Evolutionary conservation across 2,113 vertebrate species (phyloP).

Genomic region (Isichthys henryi): DNA sequence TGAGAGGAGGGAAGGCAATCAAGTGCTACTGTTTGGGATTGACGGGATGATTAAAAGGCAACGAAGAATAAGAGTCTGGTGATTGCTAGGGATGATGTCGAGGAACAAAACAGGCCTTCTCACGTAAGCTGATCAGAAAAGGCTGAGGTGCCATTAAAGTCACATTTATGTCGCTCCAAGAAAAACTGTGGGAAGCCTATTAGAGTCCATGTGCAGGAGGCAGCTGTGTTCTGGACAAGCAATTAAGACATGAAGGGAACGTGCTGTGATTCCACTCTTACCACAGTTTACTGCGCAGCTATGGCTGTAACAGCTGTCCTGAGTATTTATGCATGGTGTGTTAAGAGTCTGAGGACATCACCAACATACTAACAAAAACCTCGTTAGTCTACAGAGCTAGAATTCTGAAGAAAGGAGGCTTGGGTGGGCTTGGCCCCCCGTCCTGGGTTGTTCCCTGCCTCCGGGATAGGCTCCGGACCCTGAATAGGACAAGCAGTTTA

Average conservation of each 20-base stretch:
- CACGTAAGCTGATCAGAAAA: slow-evolving; percentile 54
- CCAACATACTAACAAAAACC: background rate
- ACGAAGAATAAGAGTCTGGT: slow-evolving; percentile 26
- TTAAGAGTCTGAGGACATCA: background rate
- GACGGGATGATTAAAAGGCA: slow-evolving; percentile 24
- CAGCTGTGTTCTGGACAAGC: background rate
- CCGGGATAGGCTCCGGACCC: too few species aligned
- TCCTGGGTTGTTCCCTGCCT: too few species aligned
- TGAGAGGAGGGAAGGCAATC: slow-evolving; percentile 45
- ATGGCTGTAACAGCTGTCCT: background rate
- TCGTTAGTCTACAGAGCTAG: background rate
- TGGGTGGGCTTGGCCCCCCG: background rate
- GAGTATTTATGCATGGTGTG: background rate
- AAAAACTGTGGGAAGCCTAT: slow-evolving; percentile 49
- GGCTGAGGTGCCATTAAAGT: slow-evolving; percentile 56
- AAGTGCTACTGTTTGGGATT: slow-evolving; percentile 62
- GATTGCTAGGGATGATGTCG: slow-evolving; percentile 45
- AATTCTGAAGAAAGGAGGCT: background rate
- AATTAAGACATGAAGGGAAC: background rate
- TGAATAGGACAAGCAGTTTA: too few species aligned
- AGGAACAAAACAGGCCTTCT: slow-evolving; percentile 55
- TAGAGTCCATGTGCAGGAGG: slow-evolving; percentile 26
- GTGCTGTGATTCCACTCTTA: background rate
- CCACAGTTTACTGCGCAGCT: background rate
- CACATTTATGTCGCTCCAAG: slow-evolving; percentile 59